Evolutionary conservation across 2,113 vertebrate genomes (phyloP).

Genomic region (Haliaeetus leucogaster): DNA sequence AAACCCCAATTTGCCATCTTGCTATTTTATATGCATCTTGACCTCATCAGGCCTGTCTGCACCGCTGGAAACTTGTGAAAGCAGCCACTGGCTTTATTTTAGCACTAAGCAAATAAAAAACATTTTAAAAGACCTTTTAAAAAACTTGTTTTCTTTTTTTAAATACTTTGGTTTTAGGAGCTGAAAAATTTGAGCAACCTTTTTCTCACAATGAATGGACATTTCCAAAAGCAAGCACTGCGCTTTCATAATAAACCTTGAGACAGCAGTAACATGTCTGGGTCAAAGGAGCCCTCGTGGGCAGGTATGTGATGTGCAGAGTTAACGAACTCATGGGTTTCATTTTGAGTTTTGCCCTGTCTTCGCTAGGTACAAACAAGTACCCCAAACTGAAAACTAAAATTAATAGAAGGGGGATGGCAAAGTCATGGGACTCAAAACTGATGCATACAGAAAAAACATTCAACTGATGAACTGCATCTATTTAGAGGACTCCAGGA

Average conservation of each 20-base stretch:
- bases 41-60: neutral
- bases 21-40: neutral
- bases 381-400: neutral
- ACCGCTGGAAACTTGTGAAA: neutral
- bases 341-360: neutral
- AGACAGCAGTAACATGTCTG: neutral
- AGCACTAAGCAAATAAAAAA: neutral
- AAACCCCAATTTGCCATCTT: neutral
- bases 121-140: neutral
- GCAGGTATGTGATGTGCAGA: neutral
- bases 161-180: neutral
- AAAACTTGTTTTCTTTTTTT: neutral
- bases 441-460: neutral
- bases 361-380: neutral
- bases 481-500: conserved; percentile 34
- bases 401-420: neutral
- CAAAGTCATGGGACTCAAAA: neutral
- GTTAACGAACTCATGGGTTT: neutral
- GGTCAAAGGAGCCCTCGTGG: neutral
- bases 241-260: neutral
- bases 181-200: neutral
- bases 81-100: neutral
- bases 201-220: neutral
- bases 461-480: neutral
- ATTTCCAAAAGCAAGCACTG: conserved; percentile 25